Conservation (phyloP, 2,797 vertebrate species). For the Aphelocoma californica region DNA sequence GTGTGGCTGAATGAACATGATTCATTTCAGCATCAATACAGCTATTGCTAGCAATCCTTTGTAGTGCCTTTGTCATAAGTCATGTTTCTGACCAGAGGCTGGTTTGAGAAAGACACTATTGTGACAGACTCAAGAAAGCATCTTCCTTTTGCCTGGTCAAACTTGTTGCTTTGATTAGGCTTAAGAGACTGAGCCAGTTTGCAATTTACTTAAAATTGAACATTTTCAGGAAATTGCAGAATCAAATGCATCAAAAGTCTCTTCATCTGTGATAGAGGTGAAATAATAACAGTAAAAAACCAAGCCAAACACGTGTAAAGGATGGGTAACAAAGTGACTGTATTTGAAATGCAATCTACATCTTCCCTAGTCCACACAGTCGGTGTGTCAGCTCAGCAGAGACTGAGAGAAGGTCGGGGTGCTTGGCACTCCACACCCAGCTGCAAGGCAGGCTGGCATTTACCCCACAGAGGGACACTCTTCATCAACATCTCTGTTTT, state of each 20-base stretch:
- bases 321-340: neutral
- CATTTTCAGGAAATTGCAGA: neutral
- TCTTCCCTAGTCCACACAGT: neutral
- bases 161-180: neutral
- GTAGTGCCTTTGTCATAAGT: neutral
- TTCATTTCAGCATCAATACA: neutral
- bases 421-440: neutral
- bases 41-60: neutral
- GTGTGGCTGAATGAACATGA: neutral
- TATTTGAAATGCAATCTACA: neutral
- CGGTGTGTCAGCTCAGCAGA: neutral
- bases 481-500: neutral
- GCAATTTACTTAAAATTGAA: neutral
- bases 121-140: neutral
- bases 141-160: neutral
- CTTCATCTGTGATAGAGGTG: neutral
- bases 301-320: neutral
- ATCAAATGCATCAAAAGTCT: neutral
- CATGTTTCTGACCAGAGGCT: neutral
- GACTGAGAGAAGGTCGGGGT: neutral
- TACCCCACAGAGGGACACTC: neutral
- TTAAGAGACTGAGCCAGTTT: neutral
- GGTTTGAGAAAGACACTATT: neutral
- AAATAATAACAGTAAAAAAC: fast-evolving
- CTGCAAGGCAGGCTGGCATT: neutral